Percentiles rank a stretch among this genome's conserved stretches.
phyloP scores from a whole-genome alignment of 2,888 invertebrate genomes.

The Eristalis pertinax region DNA sequence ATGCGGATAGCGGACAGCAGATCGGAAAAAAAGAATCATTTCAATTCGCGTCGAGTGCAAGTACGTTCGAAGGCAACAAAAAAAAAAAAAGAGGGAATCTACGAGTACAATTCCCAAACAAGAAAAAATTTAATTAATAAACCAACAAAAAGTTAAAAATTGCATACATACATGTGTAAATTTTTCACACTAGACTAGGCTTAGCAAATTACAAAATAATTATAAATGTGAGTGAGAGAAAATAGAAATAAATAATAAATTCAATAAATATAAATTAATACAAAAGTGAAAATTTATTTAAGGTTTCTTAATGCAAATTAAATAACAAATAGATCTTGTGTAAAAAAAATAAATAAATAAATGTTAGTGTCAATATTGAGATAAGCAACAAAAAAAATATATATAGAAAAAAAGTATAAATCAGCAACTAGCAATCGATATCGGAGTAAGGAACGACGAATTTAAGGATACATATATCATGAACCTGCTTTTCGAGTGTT shows the following conservation, averaged over 20 bases:
- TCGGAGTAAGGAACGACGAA: constrained; percentile 64
- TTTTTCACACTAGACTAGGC: constrained; percentile 28
- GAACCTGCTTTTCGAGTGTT: constrained; percentile 48
- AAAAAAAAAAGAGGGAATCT: neutral
- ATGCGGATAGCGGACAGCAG: constrained; percentile 14
- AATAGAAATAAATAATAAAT: constrained; percentile 2
- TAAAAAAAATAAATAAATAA: neutral
- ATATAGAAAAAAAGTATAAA: constrained; percentile 6
- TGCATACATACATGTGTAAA: neutral
- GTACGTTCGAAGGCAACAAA: neutral
- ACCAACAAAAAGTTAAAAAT: neutral
- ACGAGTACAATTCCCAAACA: neutral
- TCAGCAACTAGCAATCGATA: constrained; percentile 49
- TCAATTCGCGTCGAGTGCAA: constrained; percentile 9
- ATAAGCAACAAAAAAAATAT: too few species aligned
- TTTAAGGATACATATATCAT: constrained; percentile 63
- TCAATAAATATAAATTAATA: constrained; percentile 32
- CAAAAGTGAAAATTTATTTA: constrained; percentile 34
- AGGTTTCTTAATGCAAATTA: constrained; percentile 57
- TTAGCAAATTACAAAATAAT: constrained; percentile 39
- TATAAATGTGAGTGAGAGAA: constrained; percentile 63
- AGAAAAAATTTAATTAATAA: neutral
- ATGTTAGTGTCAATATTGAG: constrained; percentile 38
- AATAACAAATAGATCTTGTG: constrained; percentile 37
- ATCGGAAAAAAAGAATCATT: neutral